Conservation (phyloP, 2,113 vertebrate genomes). For the Sciurus niger region DNA sequence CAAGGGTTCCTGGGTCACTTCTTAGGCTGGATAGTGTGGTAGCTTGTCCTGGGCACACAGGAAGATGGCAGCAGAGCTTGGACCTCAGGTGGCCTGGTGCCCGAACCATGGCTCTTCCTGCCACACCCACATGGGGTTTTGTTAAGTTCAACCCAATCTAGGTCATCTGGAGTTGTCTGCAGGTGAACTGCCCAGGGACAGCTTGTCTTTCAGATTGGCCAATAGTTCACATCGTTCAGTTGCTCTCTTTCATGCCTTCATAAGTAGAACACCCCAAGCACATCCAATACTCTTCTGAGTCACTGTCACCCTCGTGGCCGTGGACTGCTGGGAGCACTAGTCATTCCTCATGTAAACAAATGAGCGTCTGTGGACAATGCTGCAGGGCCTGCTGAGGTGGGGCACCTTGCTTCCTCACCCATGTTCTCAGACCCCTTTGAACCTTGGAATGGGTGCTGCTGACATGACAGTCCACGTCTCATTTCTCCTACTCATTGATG, state of each 20-base stretch:
- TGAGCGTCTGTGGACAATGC: background rate
- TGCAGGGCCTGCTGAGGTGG: background rate
- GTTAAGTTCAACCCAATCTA: background rate
- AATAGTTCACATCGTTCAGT: fast-evolving
- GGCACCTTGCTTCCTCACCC: background rate
- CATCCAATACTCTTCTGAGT: background rate
- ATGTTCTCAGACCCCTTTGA: background rate
- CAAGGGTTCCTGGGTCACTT: background rate
- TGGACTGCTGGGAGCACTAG: background rate
- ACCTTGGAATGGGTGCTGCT: background rate
- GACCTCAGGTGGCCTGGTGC: background rate
- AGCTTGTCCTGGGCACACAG: background rate
- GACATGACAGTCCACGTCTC: background rate
- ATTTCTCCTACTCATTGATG: background rate
- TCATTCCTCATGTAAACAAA: background rate
- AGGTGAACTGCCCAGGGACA: background rate
- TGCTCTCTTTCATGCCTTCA: background rate
- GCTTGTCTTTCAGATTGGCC: background rate
- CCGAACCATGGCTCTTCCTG: background rate
- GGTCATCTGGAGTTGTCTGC: background rate
- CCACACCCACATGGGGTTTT: background rate
- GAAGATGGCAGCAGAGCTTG: background rate
- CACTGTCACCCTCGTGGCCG: background rate
- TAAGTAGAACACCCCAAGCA: background rate
- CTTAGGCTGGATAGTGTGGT: background rate